Evolutionary conservation across 2,113 vertebrate species (phyloP), one percentile per base, ranked within the genome.

Genomic region (Apeltes quadracus): DNA sequence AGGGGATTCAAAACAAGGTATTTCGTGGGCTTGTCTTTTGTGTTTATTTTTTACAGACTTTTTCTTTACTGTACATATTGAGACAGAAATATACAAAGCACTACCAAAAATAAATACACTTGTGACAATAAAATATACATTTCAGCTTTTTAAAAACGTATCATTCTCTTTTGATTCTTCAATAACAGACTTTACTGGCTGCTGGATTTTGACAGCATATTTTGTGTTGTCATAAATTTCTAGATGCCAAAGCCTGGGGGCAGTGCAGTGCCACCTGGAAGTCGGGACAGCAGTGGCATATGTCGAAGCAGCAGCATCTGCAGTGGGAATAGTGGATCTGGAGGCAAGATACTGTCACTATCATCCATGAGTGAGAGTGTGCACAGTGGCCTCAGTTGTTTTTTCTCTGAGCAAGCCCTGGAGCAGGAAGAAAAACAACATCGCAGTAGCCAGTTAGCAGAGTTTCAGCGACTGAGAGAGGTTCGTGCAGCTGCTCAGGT

Each of bases 351-450:
- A 86, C 85, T 98, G 90, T 96, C 97, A 69, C 93, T 97, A 90
- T 95, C 95, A 0, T 97, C 95, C 92, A 88, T 89, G 82, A 97
- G 94, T 48, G 96, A 96, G 89, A 93, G 95, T 77, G 89, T 97
- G 87, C 92, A 94, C 82, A 96, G 95, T 20, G 95, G 96, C 79
- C 94, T 94, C 79, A 94, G 94, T 91, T 90, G 94, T 83, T 96
- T 91, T 82, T 92, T 94, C 76, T 94, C 94, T 0, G 96, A 98
- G 25, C 95, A 95, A 93, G 94, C 94, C 36, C 93, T 95, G 90
- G 94, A 92, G 39, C 92, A 94, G 89, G 94, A 92, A 22, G 92
- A 94, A 0, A 77, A 93, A 76, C 96, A 87, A 9, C 90, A 95
- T 74, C 93, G 92, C 61, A 93, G 85, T 0, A 91, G 91, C 0